A percentile compares a stretch with the other conserved stretches of the same genome.
Evolutionary conservation across 2,888 invertebrate species (phyloP).

Genomic region (Hyppa rectilinea): DNA sequence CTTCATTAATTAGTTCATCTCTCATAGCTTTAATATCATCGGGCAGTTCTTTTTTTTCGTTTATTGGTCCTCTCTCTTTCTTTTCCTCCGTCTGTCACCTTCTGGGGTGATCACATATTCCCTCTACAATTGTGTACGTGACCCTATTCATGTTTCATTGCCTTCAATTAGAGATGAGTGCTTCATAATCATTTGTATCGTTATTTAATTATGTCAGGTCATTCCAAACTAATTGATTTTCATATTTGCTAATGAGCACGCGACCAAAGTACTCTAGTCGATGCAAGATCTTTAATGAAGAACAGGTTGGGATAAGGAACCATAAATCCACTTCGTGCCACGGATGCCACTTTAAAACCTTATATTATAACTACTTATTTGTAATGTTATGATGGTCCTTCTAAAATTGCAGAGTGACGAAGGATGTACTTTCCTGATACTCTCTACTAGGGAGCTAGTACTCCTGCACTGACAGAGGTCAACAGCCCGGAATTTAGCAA

Average conservation of each 20-base stretch:
- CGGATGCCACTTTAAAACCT: no score
- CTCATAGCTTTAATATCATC: background rate
- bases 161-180: conserved; percentile 17
- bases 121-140: conserved; percentile 22
- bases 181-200: conserved; percentile 33
- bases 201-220: conserved; percentile 38
- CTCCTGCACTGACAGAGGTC: conserved; percentile 11
- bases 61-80: background rate
- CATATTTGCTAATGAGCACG: conserved; percentile 40
- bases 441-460: background rate
- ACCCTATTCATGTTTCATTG: conserved; percentile 1
- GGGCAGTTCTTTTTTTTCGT: background rate
- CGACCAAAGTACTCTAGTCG: background rate
- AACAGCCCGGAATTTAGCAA: conserved; percentile 17
- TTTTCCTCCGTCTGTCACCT: background rate
- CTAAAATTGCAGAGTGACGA: background rate
- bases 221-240: conserved; percentile 25
- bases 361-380: no score
- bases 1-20: background rate
- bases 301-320: no score
- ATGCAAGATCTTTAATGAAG: no score
- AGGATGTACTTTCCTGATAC: background rate
- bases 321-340: no score
- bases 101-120: background rate
- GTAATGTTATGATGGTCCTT: background rate